Evolutionary conservation across 2,113 vertebrate species (phyloP).

Genomic region (Nothocercus julius): DNA sequence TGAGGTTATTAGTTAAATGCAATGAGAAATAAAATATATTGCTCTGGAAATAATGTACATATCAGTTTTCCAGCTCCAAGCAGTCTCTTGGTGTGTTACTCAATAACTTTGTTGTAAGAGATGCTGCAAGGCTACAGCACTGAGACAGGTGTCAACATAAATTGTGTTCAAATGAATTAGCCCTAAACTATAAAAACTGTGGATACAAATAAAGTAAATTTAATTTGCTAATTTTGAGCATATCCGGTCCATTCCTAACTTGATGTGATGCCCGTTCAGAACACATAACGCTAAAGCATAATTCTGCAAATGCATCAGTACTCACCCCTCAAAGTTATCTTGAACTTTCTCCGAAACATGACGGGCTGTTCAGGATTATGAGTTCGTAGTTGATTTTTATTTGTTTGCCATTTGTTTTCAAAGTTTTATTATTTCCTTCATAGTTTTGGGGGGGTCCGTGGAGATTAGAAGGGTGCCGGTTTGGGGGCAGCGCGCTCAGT

Average conservation of each 20-base stretch:
- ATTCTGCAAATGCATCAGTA: neutral
- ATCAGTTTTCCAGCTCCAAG: neutral
- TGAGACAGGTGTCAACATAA: neutral
- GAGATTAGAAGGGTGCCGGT: neutral
- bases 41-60: neutral
- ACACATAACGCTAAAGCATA: neutral
- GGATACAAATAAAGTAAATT: neutral
- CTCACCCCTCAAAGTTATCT: fast-evolving
- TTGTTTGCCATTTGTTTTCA: neutral
- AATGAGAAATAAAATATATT: neutral
- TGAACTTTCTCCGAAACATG: neutral
- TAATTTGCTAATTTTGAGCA: neutral
- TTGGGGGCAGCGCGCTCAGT: fast-evolving
- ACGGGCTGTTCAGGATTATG: neutral
- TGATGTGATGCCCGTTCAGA: neutral
- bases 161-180: neutral
- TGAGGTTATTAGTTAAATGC: neutral
- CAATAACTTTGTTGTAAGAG: neutral
- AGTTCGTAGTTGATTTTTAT: neutral
- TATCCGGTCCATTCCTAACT: neutral
- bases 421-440: neutral
- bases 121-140: neutral
- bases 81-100: neutral
- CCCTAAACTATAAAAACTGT: neutral
- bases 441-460: neutral